Evolutionary conservation across 2,888 invertebrate genomes (phyloP), one percentile per base, ranked within the genome.

Genomic region (Rhingia campestris): DNA sequence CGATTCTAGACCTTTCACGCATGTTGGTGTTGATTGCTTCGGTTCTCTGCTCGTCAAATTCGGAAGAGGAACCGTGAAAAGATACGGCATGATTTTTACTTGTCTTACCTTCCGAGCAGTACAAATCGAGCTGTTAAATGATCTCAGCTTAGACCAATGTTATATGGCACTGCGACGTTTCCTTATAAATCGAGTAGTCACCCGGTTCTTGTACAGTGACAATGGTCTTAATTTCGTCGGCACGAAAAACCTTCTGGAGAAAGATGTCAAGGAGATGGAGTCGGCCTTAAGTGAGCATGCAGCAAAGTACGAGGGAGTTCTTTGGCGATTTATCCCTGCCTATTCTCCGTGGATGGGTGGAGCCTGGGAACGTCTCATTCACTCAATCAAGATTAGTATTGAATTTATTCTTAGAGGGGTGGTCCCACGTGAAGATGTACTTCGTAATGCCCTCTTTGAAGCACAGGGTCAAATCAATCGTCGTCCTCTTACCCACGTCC

Each of bases 401-500:
- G 10, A 14, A 5, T 56, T 56, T 0, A 22, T 39, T 39, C 10
- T 45, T 7, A 33, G 12, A 61, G 59, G 59, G 6, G 12, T 61
- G 3, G 12, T 32, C 9, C 32, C n/a, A n/a, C 14, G 49, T 9
- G 64, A 37, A 47, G 51, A 64, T 4, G 30, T 51, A 10, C 10
- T 49, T 12, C 14, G 45, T 12, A 45, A 14, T 12, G 14, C 14
- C 12, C 45, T 45, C 45, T 12, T 45, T 12, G 51, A 64, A 30
- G 64, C 35, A 6, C 64, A 64, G 30, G 35, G 37, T 10, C 64
- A 51, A 64, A 64, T 64, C 4, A 64, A 51, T 39, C 22, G 64
- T 33, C 49, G 39, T 9, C 30, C 64, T 6, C 33, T 61, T 12
- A 61, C 45, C n/a, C 61, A 61, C 61, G 10, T 61, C 14, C 10